Base-by-base conservation (phyloP, 1,140 invertebrate genomes). In the Zaprionus camerounensis region DNA sequence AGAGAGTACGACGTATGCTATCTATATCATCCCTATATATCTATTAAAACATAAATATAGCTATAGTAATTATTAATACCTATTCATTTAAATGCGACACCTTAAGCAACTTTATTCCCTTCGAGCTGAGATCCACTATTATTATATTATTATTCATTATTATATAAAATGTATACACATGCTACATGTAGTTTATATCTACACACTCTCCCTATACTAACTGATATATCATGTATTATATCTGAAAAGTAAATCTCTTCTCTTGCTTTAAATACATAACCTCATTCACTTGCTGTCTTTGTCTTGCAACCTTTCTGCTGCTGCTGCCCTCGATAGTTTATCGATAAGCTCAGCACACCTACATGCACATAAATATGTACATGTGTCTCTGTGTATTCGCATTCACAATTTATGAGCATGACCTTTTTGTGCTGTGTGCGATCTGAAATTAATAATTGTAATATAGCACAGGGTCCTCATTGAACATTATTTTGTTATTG, bases 401-500 rank as follows among this genome's bases (percentile, higher is more conserved):
- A 51, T 31, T 13, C 44, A 31, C 26, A 57, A 76, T 68, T 68
- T 59, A 69, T 67, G 76, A 70, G 81, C 62, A 20, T 76, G 84
- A 88, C 85, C 85, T 90, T 88, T 81, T 88, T 58, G 31, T 34
- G 31, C 31, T 34, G 31, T 34, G 51, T 66, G 49, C 36, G 59
- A 58, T 81, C 78, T 81, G 69, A 84, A 86, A 82, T 90, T 77
- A 81, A 84, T 84, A 76, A 65, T 76, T 76, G 73, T 71, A 80
- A 90, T 90, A 85, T 90, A 71, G 86, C 79, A 90, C 85, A 90
- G 86, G 82, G 86, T 80, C 81, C 68, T 46, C 61, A 63, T 41
- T 58, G 62, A 70, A 41, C 65, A 24, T 34, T 34, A 36, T 53
- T 51, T 38, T 67, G 63, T 67, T 62, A 51, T 51, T 51, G 46